These are phyloP conservation scores for Cydia amplana DNA, from an alignment of 1,140 invertebrate genomes.

Conservation along the genomic window DNA sequence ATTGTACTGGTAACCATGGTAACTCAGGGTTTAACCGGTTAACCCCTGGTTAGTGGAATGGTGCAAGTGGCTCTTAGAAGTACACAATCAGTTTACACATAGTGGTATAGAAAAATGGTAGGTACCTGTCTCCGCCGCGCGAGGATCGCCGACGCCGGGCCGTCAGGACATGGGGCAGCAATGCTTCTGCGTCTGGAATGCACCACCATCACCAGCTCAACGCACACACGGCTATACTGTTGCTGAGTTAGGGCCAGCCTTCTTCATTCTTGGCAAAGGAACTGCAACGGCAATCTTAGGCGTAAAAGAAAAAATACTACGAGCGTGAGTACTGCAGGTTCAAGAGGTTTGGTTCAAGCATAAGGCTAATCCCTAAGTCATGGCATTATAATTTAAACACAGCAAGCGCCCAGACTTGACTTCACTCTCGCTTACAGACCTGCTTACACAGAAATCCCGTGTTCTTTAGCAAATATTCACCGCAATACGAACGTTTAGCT, in stretches of 20 bases:
- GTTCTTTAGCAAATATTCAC: background rate
- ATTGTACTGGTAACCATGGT: no score
- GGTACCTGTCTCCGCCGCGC: constrained; percentile 14
- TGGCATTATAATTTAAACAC: background rate
- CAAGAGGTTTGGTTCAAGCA: background rate
- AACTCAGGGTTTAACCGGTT: no score
- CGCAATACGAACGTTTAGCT: background rate
- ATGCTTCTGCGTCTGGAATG: background rate
- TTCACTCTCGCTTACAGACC: background rate
- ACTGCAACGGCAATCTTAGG: background rate
- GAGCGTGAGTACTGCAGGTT: background rate
- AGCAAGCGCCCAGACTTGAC: background rate
- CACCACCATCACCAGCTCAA: background rate
- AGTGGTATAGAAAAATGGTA: no score
- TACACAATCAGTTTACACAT: no score
- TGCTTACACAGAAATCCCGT: no score
- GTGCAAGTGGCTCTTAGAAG: no score
- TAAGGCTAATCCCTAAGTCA: background rate
- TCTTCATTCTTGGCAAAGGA: background rate
- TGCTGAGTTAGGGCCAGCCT: background rate
- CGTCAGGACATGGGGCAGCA: constrained; percentile 7
- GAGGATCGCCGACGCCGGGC: constrained; percentile 6
- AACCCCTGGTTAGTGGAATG: no score
- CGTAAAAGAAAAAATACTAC: no score
- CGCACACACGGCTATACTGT: background rate